phyloP scores from a whole-genome alignment of 2,888 invertebrate genomes.

The Harmothoe impar region DNA sequence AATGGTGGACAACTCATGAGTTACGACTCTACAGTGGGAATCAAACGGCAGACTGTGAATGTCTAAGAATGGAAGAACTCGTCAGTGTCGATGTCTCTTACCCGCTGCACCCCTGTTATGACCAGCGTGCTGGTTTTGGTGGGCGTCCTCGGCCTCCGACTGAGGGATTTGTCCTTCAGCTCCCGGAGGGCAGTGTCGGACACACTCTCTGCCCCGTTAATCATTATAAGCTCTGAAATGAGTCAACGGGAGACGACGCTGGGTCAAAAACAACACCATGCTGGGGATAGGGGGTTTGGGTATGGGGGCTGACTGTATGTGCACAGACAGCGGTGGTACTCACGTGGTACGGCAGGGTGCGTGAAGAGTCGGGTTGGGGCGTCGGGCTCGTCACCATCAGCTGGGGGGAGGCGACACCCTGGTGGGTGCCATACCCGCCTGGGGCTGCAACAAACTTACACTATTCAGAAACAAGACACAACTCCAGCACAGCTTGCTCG shows the following conservation, averaged over 20 bases:
- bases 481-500: not conserved
- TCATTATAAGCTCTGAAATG: slow-evolving; percentile 62
- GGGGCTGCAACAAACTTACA: slow-evolving; percentile 48
- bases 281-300: slow-evolving; percentile 27
- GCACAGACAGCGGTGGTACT: not conserved
- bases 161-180: slow-evolving; percentile 85
- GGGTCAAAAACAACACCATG: slow-evolving; percentile 55
- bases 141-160: slow-evolving; percentile 79
- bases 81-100: slow-evolving; percentile 74
- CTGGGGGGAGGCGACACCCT: slow-evolving; percentile 11
- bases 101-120: slow-evolving; percentile 89
- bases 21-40: no score
- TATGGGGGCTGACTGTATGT: not conserved
- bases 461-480: slow-evolving; percentile 27
- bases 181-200: slow-evolving; percentile 90
- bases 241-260: slow-evolving; percentile 23
- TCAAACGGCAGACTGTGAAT: no score
- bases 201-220: slow-evolving; percentile 85
- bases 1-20: no score
- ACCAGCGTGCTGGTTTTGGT: slow-evolving; percentile 95
- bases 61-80: not conserved
- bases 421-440: not conserved
- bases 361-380: not conserved
- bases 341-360: slow-evolving; percentile 31
- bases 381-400: slow-evolving; percentile 41